Percentiles rank a stretch among this genome's conserved stretches.
Evolutionary conservation across 2,888 invertebrate genomes (phyloP).

Genomic region (Cantharis flavilabris): DNA sequence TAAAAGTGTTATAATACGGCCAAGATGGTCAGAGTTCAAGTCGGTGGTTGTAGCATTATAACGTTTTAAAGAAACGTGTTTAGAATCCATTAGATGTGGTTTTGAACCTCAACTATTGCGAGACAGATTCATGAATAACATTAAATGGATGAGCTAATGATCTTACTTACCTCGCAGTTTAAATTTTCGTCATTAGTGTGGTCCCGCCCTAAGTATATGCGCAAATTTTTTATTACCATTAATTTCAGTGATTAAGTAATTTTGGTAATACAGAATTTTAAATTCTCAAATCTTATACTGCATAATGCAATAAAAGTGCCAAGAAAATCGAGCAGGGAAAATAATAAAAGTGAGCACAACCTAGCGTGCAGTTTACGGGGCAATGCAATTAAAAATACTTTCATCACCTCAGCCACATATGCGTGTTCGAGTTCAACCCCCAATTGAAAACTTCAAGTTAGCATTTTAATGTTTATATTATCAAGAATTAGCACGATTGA

Average conservation of each 20-base stretch:
- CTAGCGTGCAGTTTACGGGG: not conserved
- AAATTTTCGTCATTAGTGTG: not conserved
- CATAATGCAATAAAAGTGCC: not conserved
- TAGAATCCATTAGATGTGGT: conserved; percentile 22
- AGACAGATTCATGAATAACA: conserved; percentile 24
- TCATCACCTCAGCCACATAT: not conserved
- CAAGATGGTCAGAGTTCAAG: conserved; percentile 25
- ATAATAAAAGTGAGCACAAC: not conserved
- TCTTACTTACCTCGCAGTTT: not conserved
- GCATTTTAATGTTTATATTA: not conserved
- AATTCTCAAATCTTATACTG: not conserved
- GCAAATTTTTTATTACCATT: not conserved
- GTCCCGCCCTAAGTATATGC: not conserved
- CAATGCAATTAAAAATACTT: not conserved
- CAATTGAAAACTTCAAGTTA: not conserved
- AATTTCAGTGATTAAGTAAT: not conserved
- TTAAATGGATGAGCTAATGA: conserved; percentile 11
- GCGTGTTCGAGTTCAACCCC: not conserved
- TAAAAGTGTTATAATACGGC: conserved; percentile 16
- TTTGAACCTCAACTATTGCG: conserved; percentile 21
- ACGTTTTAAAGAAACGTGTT: conserved; percentile 22
- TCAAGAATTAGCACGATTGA: not conserved
- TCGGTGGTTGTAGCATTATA: conserved; percentile 21
- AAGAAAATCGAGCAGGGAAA: not conserved
- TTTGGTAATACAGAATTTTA: not conserved